Percentiles rank a stretch among this genome's conserved stretches.
Conservation (phyloP, 92 coral and sea anemone genomes). For the Parazoanthus atlanticus region DNA sequence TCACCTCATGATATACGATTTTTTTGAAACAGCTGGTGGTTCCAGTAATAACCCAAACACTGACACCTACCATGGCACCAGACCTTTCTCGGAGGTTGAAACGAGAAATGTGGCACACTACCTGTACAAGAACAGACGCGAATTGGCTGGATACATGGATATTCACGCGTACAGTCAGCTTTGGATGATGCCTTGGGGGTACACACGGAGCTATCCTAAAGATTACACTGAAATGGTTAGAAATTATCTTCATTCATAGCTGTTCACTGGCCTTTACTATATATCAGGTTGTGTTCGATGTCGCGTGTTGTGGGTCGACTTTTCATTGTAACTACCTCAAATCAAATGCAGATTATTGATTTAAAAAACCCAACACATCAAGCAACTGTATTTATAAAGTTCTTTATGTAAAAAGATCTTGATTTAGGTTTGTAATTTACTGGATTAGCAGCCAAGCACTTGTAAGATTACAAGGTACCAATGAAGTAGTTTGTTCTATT, state of each 20-base stretch:
- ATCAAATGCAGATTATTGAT: too few species aligned
- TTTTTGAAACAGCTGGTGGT: neutral
- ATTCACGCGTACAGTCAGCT: constrained; percentile 97
- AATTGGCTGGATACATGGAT: constrained; percentile 88
- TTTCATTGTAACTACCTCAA: too few species aligned
- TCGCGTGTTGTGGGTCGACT: too few species aligned
- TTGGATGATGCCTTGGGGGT: constrained; percentile 99
- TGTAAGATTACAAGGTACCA: too few species aligned
- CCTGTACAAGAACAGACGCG: constrained; percentile 73
- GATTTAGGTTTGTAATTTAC: too few species aligned
- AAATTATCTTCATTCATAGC: neutral
- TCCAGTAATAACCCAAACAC: constrained; percentile 54
- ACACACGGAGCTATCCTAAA: constrained; percentile 52
- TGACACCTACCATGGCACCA: constrained; percentile 82
- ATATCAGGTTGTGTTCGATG: too few species aligned
- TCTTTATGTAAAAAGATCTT: too few species aligned
- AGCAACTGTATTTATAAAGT: too few species aligned
- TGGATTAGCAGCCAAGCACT: too few species aligned
- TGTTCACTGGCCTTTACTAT: too few species aligned
- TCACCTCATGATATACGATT: neutral
- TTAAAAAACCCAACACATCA: too few species aligned
- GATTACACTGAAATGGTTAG: constrained; percentile 76
- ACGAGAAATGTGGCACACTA: constrained; percentile 83
- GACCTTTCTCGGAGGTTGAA: constrained; percentile 93
- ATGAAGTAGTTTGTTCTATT: too few species aligned